Evolutionary conservation across 2,113 vertebrate species (phyloP).

Genomic region (Entosphenus tridentatus): DNA sequence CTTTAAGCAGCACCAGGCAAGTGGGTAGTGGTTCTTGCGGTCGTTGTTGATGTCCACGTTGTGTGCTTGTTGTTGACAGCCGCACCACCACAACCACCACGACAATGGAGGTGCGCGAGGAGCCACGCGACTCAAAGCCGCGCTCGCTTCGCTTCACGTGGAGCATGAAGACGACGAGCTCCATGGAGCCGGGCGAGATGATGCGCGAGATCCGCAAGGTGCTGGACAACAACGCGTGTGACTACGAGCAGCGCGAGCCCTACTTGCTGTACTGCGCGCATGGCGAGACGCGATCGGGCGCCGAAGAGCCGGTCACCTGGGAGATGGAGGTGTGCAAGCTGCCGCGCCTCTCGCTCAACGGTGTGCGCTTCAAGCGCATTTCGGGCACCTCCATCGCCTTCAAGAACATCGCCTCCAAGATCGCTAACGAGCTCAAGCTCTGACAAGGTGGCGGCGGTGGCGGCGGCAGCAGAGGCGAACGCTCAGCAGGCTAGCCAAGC

Average conservation of each 20-base stretch:
- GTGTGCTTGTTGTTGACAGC: too few relatives aligned
- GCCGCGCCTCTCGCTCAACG: slow-evolving; percentile 70
- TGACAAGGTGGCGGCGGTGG: slow-evolving; percentile 19
- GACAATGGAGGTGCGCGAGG: slow-evolving; percentile 23
- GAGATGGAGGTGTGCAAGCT: slow-evolving; percentile 95
- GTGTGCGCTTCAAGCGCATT: slow-evolving; percentile 91
- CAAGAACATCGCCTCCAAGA: slow-evolving; percentile 97
- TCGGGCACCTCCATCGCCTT: slow-evolving; percentile 88
- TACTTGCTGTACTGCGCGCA: slow-evolving; percentile 98
- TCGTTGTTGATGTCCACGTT: too few relatives aligned
- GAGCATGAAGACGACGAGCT: slow-evolving; percentile 98
- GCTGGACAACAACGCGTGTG: slow-evolving; percentile 81
- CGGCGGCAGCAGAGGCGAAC: too few relatives aligned
- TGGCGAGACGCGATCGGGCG: slow-evolving; percentile 70
- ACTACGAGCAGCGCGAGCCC: slow-evolving; percentile 84
- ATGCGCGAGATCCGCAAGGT: slow-evolving; percentile 93
- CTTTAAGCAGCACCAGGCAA: too few relatives aligned
- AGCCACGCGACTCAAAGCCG: slow-evolving; percentile 65
- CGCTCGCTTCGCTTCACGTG: slow-evolving; percentile 84
- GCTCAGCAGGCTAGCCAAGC: too few relatives aligned
- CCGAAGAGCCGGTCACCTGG: slow-evolving; percentile 54
- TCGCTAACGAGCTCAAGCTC: slow-evolving; percentile 93
- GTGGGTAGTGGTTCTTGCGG: too few relatives aligned
- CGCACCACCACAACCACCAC: neutral
- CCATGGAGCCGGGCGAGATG: slow-evolving; percentile 92